Evolutionary conservation across 2,888 invertebrate species (phyloP).

Genomic region (Pyrgus malvae): DNA sequence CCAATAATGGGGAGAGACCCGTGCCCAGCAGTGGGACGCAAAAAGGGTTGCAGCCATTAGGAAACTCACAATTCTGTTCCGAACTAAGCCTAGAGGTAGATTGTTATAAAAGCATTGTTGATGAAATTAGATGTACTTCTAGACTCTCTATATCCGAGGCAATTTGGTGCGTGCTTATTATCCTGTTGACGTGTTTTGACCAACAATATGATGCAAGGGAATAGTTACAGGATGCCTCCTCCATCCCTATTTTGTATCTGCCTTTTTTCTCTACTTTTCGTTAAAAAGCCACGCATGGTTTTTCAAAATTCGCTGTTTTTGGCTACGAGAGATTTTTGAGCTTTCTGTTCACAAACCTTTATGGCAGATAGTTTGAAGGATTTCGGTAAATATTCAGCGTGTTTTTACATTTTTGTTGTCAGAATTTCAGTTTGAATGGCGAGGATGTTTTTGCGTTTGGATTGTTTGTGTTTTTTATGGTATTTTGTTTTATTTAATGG

Average conservation of each 20-base stretch:
- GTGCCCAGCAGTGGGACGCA: no score
- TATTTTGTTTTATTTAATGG: no score
- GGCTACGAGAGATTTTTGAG: constrained; percentile 1
- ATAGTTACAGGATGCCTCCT: constrained; percentile 31
- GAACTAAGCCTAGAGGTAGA: no score
- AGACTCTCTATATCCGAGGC: not conserved
- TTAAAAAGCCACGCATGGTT: not conserved
- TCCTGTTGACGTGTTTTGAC: constrained; percentile 59
- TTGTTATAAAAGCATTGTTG: no score
- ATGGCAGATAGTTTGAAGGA: not conserved
- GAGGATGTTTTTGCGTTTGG: not conserved
- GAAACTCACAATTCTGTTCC: no score
- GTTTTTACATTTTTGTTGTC: not conserved
- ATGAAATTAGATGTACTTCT: no score
- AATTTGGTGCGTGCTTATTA: constrained; percentile 45
- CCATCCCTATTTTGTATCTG: constrained; percentile 9
- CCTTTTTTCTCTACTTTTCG: not conserved
- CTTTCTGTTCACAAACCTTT: constrained; percentile 6
- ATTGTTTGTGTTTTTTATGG: no score
- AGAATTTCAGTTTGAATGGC: not conserved
- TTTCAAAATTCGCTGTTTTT: constrained; percentile 10
- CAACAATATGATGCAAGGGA: constrained; percentile 49
- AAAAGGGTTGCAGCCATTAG: no score
- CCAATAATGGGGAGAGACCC: no score
- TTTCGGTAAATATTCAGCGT: not conserved